phyloP scores from a whole-genome alignment of 2,797 vertebrate genomes.

The Myotis daubentonii region DNA sequence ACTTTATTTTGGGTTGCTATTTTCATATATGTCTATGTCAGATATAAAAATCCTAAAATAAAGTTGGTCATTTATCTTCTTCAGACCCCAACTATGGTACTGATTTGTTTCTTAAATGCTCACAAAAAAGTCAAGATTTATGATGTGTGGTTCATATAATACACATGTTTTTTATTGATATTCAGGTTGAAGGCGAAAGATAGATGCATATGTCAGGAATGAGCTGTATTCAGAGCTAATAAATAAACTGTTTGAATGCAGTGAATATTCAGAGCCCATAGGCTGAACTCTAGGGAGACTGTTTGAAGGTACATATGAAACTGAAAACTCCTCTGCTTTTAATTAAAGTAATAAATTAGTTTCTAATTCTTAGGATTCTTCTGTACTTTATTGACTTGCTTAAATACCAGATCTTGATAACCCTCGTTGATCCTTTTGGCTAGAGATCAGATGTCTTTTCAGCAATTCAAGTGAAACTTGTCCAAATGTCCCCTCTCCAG shows the following conservation, averaged over 20 bases:
- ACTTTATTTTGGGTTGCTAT: background rate
- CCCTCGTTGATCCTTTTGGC: background rate
- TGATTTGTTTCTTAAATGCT: background rate
- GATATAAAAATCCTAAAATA: background rate
- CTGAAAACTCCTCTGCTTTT: background rate
- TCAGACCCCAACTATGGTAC: background rate
- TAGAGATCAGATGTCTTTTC: background rate
- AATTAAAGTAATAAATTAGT: background rate
- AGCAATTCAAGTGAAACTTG: background rate
- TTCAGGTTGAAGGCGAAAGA: conserved; percentile 1
- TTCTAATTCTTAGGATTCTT: conserved; percentile 3
- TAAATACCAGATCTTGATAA: background rate
- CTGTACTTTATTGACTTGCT: background rate
- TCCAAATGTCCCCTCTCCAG: background rate
- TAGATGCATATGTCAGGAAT: background rate
- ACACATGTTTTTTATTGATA: background rate
- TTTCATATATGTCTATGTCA: background rate
- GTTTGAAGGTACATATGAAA: background rate
- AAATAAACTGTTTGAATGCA: background rate
- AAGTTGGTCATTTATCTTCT: background rate
- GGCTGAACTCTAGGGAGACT: background rate
- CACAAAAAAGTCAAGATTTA: background rate
- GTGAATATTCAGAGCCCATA: background rate
- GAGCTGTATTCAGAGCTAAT: no score
- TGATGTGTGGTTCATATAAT: background rate